Base-by-base conservation (phyloP, 2,113 vertebrate species). In the Podiceps cristatus region DNA sequence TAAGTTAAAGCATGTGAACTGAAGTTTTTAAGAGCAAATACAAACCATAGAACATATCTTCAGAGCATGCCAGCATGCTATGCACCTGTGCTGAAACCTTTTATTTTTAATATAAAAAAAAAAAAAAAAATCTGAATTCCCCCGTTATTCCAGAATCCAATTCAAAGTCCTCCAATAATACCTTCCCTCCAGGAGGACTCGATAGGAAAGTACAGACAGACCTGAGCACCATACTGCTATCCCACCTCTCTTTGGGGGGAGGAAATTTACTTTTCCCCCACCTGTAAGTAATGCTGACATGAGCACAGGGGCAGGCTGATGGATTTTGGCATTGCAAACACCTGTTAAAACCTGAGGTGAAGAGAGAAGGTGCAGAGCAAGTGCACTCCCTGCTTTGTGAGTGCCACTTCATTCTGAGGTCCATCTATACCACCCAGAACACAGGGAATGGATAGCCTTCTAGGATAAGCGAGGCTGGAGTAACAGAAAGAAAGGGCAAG, bases 21-120 rank as follows among this genome's bases (percentile, higher is more conserved):
- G 75, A 91, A 87, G 44, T 42, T 93, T 95, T 92, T 71, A 82
- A 92, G 92, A 85, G 33, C 59, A 86, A 78, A 89, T 49, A 91
- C 50, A 86, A 82, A 50, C n/a, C 64, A 56, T 10, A 64, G 89
- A 96, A 85, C 53, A 23, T 35, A 58, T 60, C 59, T 60, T 79
- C 63, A 86, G 90, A 73, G 55, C 69, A 37, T 5, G 6, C 52
- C 76, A 71, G 55, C 91, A 71, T 62, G 24, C 80, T 76, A 25
- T 49, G 31, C 47, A 59, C 52, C 76, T 88, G 50, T 78, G 45
- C 50, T 5, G 18, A 86, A 89, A 80, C 29, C 10, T 74, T 79
- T 72, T 13, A 4, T 35, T 85, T 86, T 40, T 22, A 55, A 45
- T 14, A 67, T 12, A 11, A 37, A 37, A 37, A 37, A 37, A 37